phyloP scores from a whole-genome alignment of 2,888 invertebrate genomes.

The Lithophane ornitopus region DNA sequence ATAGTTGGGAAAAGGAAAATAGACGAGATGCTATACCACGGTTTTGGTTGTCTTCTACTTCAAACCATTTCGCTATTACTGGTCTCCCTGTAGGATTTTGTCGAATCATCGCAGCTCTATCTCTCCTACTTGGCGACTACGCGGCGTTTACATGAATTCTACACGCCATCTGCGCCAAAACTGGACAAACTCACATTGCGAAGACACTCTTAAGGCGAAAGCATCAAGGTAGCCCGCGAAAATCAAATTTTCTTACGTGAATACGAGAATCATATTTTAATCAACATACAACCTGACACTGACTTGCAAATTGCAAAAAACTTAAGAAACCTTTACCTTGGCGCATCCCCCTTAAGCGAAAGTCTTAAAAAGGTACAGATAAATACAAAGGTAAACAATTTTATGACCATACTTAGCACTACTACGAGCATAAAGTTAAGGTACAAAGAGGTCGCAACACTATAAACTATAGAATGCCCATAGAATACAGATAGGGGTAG shows the following conservation, averaged over 20 bases:
- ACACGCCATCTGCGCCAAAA: not conserved
- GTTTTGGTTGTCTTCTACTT: not conserved
- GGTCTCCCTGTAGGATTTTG: not conserved
- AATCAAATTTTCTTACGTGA: no score
- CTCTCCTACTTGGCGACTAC: not conserved
- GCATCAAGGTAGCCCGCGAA: no score
- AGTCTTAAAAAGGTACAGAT: no score
- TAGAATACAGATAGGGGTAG: conserved; percentile 77
- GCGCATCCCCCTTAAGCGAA: not conserved
- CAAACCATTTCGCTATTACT: not conserved
- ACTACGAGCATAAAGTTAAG: conserved; percentile 30
- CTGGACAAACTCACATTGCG: not conserved
- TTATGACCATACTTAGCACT: conserved; percentile 16
- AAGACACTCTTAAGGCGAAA: not conserved
- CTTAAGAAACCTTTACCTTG: no score
- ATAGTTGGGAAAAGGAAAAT: no score
- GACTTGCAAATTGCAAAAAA: no score
- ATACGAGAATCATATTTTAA: no score
- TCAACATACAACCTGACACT: no score
- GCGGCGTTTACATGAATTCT: not conserved
- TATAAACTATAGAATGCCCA: conserved; percentile 60
- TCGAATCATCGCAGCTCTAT: not conserved
- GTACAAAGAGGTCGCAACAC: conserved; percentile 60
- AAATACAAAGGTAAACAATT: conserved; percentile 7
- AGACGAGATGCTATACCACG: not conserved